phyloP scores from a whole-genome alignment of 2,888 invertebrate species.

The Macroteleia sp. region DNA sequence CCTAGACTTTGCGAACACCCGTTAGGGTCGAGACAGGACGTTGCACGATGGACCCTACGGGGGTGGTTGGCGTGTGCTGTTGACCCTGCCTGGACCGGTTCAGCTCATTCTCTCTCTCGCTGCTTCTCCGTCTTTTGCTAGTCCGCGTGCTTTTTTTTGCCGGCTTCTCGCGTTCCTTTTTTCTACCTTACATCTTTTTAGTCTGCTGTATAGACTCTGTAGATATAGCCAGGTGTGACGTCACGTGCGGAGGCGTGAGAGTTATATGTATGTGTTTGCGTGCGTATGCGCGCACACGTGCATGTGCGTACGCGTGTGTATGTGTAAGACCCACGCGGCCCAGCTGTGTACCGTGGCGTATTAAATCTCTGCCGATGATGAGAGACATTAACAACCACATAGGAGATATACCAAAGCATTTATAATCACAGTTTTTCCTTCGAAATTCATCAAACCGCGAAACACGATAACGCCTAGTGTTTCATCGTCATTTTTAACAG shows the following conservation, averaged over 20 bases:
- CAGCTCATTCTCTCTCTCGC: slow-evolving; percentile 73
- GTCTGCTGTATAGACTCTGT: slow-evolving; percentile 33
- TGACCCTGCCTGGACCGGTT: slow-evolving; percentile 79
- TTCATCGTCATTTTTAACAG: too few relatives aligned
- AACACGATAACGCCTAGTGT: too few relatives aligned
- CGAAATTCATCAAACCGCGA: slow-evolving; percentile 9
- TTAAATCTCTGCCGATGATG: slow-evolving; percentile 74
- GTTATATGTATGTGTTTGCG: slow-evolving; percentile 54
- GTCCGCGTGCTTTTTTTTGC: slow-evolving; percentile 31
- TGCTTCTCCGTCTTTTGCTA: slow-evolving; percentile 22
- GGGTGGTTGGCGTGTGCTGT: slow-evolving; percentile 70
- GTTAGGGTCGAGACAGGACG: slow-evolving; percentile 65
- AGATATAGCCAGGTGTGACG: slow-evolving; percentile 73
- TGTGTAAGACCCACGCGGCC: slow-evolving; percentile 67
- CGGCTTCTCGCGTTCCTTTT: slow-evolving; percentile 29
- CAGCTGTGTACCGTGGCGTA: slow-evolving; percentile 64
- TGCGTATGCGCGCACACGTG: too few relatives aligned
- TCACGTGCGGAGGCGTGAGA: slow-evolving; percentile 71
- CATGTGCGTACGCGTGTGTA: slow-evolving; percentile 22
- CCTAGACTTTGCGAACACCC: slow-evolving; percentile 67
- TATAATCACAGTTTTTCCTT: slow-evolving; percentile 15
- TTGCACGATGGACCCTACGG: slow-evolving; percentile 64
- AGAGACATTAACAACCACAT: slow-evolving; percentile 47
- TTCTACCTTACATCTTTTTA: slow-evolving; percentile 40
- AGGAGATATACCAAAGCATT: slow-evolving; percentile 32